These are phyloP conservation scores for Chelonus formosanus DNA, from an alignment of 2,888 invertebrate species.

Conservation along the genomic window DNA sequence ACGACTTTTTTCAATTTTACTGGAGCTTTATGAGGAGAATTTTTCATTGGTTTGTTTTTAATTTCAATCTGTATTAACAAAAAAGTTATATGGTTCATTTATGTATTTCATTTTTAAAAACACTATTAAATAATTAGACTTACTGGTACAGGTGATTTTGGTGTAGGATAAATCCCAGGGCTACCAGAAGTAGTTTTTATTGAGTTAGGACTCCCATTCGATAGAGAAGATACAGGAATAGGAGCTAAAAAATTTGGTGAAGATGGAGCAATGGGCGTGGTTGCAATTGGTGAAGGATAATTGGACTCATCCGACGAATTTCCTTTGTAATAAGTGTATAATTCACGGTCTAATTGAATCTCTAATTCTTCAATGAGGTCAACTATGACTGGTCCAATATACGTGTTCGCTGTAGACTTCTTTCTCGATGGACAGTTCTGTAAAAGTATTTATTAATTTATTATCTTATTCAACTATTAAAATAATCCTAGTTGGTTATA, in stretches of 20 bases:
- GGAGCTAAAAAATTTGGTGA: slow-evolving; percentile 35
- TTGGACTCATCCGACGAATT: slow-evolving; percentile 44
- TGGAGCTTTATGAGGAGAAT: slow-evolving; percentile 15
- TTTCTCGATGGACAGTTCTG: slow-evolving; percentile 54
- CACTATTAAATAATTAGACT: background rate
- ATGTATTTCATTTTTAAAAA: no score
- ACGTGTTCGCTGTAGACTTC: slow-evolving; percentile 58
- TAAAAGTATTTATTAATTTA: slow-evolving; percentile 36
- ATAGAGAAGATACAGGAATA: slow-evolving; percentile 22
- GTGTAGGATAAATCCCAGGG: slow-evolving; percentile 6
- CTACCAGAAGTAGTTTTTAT: slow-evolving; percentile 7
- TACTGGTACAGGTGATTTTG: slow-evolving; percentile 29
- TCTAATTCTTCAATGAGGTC: slow-evolving; percentile 76
- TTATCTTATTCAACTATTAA: no score
- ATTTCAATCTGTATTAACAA: no score
- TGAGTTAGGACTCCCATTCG: slow-evolving; percentile 20
- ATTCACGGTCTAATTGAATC: slow-evolving; percentile 63
- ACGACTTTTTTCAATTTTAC: slow-evolving; percentile 25
- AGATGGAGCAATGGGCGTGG: slow-evolving; percentile 42
- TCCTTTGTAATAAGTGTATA: slow-evolving; percentile 53
- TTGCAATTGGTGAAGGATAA: slow-evolving; percentile 40
- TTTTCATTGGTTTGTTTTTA: background rate
- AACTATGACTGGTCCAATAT: slow-evolving; percentile 74
- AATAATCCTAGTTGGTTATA: no score
- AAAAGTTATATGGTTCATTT: no score